Evolutionary conservation across 2,888 invertebrate species (phyloP).

Genomic region (Argyresthia goedartella): DNA sequence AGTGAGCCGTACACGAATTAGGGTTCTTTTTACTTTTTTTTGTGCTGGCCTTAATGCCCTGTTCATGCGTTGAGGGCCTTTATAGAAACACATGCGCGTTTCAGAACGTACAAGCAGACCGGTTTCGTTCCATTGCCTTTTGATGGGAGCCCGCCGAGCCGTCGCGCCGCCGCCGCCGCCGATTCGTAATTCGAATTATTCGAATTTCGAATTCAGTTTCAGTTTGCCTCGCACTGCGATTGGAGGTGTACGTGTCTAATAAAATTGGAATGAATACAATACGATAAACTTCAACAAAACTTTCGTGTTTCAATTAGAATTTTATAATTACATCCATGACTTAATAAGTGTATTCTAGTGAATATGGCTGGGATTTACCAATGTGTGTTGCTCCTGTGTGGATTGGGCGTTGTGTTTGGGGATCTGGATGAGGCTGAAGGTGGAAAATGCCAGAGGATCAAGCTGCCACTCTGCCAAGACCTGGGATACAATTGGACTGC

Average conservation of each 20-base stretch:
- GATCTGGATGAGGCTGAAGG: constrained; percentile 57
- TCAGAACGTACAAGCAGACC: constrained; percentile 56
- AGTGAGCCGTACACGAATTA: constrained; percentile 66
- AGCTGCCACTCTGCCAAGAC: constrained; percentile 83
- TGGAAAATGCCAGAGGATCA: constrained; percentile 83
- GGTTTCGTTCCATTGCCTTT: constrained; percentile 59
- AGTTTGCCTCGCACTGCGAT: constrained; percentile 38
- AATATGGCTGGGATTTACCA: constrained; percentile 1
- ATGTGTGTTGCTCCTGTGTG: constrained; percentile 36
- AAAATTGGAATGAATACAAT: constrained; percentile 17
- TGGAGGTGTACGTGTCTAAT: constrained; percentile 24
- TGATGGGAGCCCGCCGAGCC: constrained; percentile 35
- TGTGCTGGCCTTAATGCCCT: constrained; percentile 46
- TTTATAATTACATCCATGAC: constrained; percentile 28
- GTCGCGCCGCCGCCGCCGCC: constrained; percentile 1
- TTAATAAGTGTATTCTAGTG: constrained; percentile 16
- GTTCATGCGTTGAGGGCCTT: constrained; percentile 63
- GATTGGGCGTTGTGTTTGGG: constrained; percentile 41
- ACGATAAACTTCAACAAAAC: constrained; percentile 25
- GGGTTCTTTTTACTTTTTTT: constrained; percentile 48
- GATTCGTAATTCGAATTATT: constrained; percentile 7
- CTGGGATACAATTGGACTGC: constrained; percentile 88
- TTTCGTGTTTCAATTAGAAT: not conserved
- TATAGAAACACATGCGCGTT: constrained; percentile 62
- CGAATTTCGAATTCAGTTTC: constrained; percentile 32